Percentiles rank a stretch among this genome's conserved stretches.
Conservation (phyloP, 1,140 invertebrate genomes). For the Listronotus oregonensis region DNA sequence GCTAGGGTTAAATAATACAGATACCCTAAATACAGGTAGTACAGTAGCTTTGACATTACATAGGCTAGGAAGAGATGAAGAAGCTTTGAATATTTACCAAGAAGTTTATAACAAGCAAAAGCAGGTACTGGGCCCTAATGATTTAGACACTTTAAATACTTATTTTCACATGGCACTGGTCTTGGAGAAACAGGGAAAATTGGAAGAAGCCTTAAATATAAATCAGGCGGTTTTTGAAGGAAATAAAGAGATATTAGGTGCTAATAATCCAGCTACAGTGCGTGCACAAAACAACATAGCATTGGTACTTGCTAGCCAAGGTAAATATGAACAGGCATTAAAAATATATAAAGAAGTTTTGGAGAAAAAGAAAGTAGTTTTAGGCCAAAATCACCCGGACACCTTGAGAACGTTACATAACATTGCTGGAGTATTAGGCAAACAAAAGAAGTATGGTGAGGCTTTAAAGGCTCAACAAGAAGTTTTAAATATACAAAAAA, state of each 20-base stretch:
- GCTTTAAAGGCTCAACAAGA: constrained; percentile 5
- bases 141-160: background rate
- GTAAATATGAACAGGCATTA: constrained; percentile 43
- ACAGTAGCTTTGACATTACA: constrained; percentile 41
- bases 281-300: constrained; percentile 42
- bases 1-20: constrained; percentile 22
- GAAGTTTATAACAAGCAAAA: constrained; percentile 40
- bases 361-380: constrained; percentile 31
- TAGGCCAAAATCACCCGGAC: constrained; percentile 43
- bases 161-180: constrained; percentile 3
- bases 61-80: constrained; percentile 38
- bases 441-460: constrained; percentile 1
- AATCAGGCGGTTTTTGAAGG: constrained; percentile 1
- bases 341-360: constrained; percentile 40
- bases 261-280: background rate
- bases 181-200: background rate
- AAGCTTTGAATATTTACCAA: constrained; percentile 44
- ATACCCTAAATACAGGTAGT: constrained; percentile 38
- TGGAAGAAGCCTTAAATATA: background rate
- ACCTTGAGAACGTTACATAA: constrained; percentile 40
- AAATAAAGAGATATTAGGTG: background rate
- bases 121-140: constrained; percentile 36
- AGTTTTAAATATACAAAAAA: constrained; percentile 16
- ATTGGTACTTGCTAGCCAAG: constrained; percentile 33
- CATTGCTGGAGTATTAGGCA: constrained; percentile 11